Percentiles rank a stretch among this genome's conserved stretches.
These are phyloP conservation scores for Conus ventricosus DNA, from an alignment of 1,140 invertebrate genomes.

Conservation along the genomic window DNA sequence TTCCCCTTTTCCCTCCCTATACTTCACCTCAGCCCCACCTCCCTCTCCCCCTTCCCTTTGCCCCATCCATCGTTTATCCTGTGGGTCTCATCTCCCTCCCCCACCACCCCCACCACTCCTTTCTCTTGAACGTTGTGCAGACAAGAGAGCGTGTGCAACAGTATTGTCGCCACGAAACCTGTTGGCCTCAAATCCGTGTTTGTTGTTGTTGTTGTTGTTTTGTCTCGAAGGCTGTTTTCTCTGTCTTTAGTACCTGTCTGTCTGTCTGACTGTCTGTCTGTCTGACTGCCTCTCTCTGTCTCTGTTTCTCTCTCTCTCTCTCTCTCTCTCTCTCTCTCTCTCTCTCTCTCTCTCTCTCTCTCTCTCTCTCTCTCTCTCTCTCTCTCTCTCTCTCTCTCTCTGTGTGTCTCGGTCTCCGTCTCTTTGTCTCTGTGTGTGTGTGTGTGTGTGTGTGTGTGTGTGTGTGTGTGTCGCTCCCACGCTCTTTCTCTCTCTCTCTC, in stretches of 20 bases:
- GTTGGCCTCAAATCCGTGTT: too few relatives aligned
- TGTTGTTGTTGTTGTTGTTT: too few relatives aligned
- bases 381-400: slow-evolving; percentile 17
- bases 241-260: neutral
- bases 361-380: neutral
- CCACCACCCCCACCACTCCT: too few relatives aligned
- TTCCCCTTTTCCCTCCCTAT: neutral
- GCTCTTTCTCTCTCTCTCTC: too few relatives aligned
- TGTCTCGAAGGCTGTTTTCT: neutral
- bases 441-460: too few relatives aligned
- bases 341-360: neutral
- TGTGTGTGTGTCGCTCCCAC: too few relatives aligned
- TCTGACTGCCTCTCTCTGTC: slow-evolving; percentile 24
- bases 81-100: too few relatives aligned
- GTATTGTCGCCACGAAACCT: too few relatives aligned
- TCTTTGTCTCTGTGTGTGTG: neutral
- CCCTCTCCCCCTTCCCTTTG: neutral
- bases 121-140: too few relatives aligned
- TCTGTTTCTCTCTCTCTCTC: neutral
- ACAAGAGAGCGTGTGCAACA: too few relatives aligned
- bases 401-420: neutral
- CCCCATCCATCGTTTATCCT: too few relatives aligned
- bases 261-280: slow-evolving; percentile 1
- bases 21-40: neutral
- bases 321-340: slow-evolving; percentile 12